Conservation (phyloP, 2,888 invertebrate genomes). For the Andricus curvator region DNA sequence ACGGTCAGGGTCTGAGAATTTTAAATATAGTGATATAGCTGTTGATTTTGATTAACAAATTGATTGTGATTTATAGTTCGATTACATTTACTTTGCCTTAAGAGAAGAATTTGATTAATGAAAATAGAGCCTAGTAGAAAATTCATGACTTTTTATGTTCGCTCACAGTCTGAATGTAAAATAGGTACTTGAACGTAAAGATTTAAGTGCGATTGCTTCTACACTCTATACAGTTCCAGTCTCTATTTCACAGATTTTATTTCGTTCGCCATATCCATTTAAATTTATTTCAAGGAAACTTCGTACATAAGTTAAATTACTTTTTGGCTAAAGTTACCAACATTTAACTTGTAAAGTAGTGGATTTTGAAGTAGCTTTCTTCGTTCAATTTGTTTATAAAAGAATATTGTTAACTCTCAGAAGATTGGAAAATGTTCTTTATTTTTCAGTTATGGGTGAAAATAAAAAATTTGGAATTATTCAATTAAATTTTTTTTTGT, state of each 20-base stretch:
- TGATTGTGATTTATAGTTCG: not conserved
- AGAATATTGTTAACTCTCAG: too few relatives aligned
- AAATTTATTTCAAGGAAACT: not conserved
- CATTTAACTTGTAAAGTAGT: too few relatives aligned
- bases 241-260: constrained; percentile 23
- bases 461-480: too few relatives aligned
- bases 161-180: constrained; percentile 26
- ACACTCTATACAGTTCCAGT: not conserved
- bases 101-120: constrained; percentile 27
- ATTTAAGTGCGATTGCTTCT: constrained; percentile 31
- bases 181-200: constrained; percentile 9
- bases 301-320: not conserved
- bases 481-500: too few relatives aligned
- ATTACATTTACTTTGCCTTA: not conserved
- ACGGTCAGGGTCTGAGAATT: not conserved
- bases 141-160: constrained; percentile 35
- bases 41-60: too few relatives aligned
- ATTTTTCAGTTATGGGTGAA: too few relatives aligned
- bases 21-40: not conserved
- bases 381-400: too few relatives aligned
- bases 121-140: constrained; percentile 10
- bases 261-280: not conserved
- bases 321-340: not conserved
- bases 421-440: too few relatives aligned
- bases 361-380: too few relatives aligned